Evolutionary conservation across 2,888 invertebrate genomes (phyloP).

Genomic region (Lasioglossum malachurum): DNA sequence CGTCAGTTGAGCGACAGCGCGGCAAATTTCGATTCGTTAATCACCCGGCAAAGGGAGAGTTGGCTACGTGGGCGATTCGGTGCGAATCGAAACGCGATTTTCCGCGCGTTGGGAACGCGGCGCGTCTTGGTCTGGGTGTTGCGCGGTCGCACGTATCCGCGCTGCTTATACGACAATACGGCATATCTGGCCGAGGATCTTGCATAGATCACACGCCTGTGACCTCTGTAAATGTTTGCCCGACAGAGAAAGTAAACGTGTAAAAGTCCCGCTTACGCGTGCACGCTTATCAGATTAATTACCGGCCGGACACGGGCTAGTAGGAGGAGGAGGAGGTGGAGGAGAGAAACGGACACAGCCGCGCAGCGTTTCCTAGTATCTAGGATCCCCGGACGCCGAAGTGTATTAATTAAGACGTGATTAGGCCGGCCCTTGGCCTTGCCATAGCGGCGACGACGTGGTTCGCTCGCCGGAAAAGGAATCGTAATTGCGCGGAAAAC

Average conservation of each 20-base stretch:
- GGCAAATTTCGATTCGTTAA: background rate
- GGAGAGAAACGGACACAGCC: background rate
- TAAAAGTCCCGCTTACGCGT: constrained; percentile 64
- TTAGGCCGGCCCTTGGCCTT: constrained; percentile 52
- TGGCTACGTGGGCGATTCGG: background rate
- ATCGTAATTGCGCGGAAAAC: constrained; percentile 63
- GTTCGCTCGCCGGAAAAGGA: constrained; percentile 49
- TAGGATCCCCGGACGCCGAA: constrained; percentile 27
- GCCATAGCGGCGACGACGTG: background rate
- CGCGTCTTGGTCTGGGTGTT: background rate
- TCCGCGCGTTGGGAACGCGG: constrained; percentile 27
- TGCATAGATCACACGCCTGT: constrained; percentile 82
- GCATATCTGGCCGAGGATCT: constrained; percentile 79
- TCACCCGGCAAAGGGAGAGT: background rate
- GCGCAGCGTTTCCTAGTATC: constrained; percentile 37
- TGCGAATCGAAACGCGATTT: constrained; percentile 27
- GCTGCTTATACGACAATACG: constrained; percentile 71
- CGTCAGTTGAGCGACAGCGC: background rate
- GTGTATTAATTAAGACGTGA: constrained; percentile 65
- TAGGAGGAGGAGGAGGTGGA: constrained; percentile 46
- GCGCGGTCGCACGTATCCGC: constrained; percentile 8
- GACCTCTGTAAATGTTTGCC: constrained; percentile 79
- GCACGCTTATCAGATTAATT: constrained; percentile 74
- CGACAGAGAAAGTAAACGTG: constrained; percentile 76
- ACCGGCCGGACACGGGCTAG: constrained; percentile 27